phyloP scores from a whole-genome alignment of 2,888 invertebrate genomes.

The Agriopis marginaria region DNA sequence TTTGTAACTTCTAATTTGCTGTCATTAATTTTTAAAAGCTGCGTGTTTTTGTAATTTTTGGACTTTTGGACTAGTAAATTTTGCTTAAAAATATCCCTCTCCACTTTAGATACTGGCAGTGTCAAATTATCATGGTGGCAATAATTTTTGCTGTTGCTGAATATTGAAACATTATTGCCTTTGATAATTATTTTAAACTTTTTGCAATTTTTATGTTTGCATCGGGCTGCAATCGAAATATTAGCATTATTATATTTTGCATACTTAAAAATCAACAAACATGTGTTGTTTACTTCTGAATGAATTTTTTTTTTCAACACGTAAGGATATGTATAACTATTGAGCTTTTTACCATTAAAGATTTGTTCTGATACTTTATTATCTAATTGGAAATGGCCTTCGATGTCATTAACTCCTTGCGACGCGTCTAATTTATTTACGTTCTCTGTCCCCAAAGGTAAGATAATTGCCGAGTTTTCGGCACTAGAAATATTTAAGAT shows the following conservation, averaged over 20 bases:
- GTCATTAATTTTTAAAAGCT: too few relatives aligned
- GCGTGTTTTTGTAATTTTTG: too few relatives aligned
- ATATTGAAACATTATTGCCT: too few relatives aligned
- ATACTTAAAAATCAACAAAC: constrained; percentile 1
- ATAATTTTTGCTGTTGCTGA: too few relatives aligned
- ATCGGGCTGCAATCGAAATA: background rate
- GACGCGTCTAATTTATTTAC: background rate
- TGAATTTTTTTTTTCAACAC: background rate
- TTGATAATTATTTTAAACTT: constrained; percentile 2
- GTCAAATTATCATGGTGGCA: too few relatives aligned
- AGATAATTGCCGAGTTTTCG: background rate
- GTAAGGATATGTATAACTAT: background rate
- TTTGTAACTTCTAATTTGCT: too few relatives aligned
- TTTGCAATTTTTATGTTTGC: background rate
- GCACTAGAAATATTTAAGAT: background rate
- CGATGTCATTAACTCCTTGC: background rate
- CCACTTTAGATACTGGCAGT: too few relatives aligned
- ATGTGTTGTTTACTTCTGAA: constrained; percentile 10
- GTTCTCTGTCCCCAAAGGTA: constrained; percentile 1
- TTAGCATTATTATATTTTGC: background rate
- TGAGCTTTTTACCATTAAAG: background rate
- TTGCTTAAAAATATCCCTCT: too few relatives aligned
- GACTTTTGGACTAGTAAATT: too few relatives aligned
- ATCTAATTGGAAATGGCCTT: constrained; percentile 1
- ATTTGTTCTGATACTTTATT: background rate